phyloP scores from a whole-genome alignment of 2,113 vertebrate species.

The Meriones unguiculatus region DNA sequence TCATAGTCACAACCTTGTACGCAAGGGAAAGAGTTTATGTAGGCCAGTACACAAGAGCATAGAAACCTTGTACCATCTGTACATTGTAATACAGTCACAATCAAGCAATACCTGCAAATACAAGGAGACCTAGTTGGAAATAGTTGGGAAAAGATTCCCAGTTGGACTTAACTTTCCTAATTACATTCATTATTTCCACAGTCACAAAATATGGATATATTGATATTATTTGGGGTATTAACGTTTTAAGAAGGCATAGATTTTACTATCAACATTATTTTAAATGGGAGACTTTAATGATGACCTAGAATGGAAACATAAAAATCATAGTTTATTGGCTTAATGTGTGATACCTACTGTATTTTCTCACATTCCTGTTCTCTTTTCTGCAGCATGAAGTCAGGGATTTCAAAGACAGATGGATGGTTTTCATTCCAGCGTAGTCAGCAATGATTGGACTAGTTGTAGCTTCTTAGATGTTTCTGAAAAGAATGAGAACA shows the following conservation, averaged over 20 bases:
- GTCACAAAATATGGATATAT: neutral
- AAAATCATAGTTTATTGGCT: neutral
- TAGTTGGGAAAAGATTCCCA: neutral
- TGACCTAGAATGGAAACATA: neutral
- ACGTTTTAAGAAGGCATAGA: conserved; percentile 27
- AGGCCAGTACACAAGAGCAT: neutral
- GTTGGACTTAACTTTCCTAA: neutral
- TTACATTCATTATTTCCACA: neutral
- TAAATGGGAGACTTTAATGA: conserved; percentile 6
- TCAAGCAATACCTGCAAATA: neutral
- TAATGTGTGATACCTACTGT: neutral
- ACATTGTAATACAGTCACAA: neutral
- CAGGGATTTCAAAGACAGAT: conserved; percentile 49
- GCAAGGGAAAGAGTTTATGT: neutral
- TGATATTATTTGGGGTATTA: neutral
- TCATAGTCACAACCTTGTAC: neutral
- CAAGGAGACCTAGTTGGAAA: neutral
- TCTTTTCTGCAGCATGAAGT: neutral
- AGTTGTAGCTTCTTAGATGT: neutral
- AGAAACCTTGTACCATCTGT: neutral
- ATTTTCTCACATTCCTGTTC: neutral
- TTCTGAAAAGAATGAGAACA: conserved; percentile 5
- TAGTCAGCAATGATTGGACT: neutral
- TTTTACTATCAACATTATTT: neutral
- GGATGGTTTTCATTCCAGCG: conserved; percentile 45